These are phyloP conservation scores for Strix uralensis DNA, from an alignment of 2,113 vertebrate species.

Conservation along the genomic window DNA sequence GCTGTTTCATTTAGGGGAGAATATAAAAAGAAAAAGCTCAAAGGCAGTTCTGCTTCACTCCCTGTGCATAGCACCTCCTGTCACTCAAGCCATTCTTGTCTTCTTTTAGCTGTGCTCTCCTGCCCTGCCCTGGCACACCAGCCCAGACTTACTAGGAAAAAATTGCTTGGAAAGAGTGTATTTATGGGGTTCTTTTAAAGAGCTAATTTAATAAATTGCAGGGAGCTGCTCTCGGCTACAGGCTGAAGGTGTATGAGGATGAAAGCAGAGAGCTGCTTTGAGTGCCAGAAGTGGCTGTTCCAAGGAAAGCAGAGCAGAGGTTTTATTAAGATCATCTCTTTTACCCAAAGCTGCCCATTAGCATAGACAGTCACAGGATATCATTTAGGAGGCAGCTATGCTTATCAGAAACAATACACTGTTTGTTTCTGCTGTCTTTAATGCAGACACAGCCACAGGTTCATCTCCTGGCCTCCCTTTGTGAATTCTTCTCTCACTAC, in stretches of 20 bases:
- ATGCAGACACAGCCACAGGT: neutral
- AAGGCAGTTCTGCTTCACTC: neutral
- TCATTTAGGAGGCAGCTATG: neutral
- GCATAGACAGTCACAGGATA: neutral
- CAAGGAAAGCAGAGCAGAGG: neutral
- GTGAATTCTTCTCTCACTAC: neutral
- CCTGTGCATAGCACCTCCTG: neutral
- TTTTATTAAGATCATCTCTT: slow-evolving; percentile 24
- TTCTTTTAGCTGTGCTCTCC: neutral
- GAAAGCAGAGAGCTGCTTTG: neutral
- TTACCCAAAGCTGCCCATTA: neutral
- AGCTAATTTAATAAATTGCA: slow-evolving; percentile 26
- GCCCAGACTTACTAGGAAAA: neutral
- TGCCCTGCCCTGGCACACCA: neutral
- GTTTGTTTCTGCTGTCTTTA: neutral
- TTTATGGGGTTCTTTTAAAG: neutral
- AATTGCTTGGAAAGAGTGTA: neutral
- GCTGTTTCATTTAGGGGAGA: neutral
- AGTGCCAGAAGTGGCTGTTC: slow-evolving; percentile 9
- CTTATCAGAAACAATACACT: neutral
- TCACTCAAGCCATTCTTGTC: neutral
- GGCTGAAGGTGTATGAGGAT: neutral
- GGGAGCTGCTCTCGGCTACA: neutral
- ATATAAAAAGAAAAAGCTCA: neutral
- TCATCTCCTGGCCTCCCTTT: neutral